Percentiles rank a stretch among this genome's conserved stretches.
Conservation (phyloP, 2,113 vertebrate species). For the Phaethornis superciliosus region DNA sequence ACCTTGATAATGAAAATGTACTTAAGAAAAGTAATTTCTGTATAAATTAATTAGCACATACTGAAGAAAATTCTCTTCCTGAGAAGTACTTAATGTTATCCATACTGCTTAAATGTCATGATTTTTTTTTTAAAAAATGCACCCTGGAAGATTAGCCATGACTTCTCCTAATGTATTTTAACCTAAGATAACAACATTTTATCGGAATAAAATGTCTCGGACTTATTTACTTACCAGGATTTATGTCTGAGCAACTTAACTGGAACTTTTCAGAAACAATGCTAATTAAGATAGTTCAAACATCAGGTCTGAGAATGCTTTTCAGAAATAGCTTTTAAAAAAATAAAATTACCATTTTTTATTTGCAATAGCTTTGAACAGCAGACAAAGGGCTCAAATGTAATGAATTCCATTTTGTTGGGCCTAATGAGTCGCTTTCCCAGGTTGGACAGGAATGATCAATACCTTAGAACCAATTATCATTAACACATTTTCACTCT, state of each 20-base stretch:
- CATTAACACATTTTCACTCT: neutral
- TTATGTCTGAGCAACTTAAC: neutral
- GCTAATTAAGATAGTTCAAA: neutral
- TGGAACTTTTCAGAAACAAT: neutral
- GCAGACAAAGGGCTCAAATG: neutral
- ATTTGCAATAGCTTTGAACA: neutral
- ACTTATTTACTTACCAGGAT: neutral
- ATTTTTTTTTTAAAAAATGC: neutral
- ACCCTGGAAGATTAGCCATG: neutral
- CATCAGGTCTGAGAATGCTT: neutral
- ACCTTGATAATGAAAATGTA: neutral
- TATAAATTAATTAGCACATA: neutral
- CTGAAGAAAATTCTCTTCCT: neutral
- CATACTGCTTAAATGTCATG: neutral
- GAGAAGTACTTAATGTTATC: neutral
- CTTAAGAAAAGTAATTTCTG: neutral
- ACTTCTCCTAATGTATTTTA: neutral
- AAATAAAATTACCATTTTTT: neutral
- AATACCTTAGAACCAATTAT: conserved; percentile 17
- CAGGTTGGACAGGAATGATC: neutral
- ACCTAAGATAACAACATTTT: neutral
- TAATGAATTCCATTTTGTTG: neutral
- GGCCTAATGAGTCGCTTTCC: neutral
- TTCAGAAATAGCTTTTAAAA: neutral
- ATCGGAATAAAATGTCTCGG: neutral